Evolutionary conservation across 1,140 invertebrate genomes (phyloP).

Genomic region (Sitodiplosis mosellana): DNA sequence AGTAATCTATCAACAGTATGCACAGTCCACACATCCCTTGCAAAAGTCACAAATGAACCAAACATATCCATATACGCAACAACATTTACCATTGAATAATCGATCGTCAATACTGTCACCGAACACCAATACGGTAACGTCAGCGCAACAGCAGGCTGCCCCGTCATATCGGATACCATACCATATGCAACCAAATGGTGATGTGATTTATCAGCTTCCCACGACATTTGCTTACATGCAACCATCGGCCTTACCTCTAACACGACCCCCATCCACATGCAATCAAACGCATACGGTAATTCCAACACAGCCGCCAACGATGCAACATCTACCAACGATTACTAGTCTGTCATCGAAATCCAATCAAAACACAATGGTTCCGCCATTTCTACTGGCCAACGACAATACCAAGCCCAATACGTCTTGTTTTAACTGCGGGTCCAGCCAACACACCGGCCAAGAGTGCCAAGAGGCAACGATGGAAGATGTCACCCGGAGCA

Average conservation of each 20-base stretch:
- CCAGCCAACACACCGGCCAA: slow-evolving; percentile 50
- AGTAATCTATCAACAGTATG: slow-evolving; percentile 9
- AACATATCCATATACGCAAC: slow-evolving; percentile 20
- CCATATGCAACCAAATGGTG: slow-evolving; percentile 22
- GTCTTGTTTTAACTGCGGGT: slow-evolving; percentile 58
- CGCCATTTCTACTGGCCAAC: slow-evolving; percentile 11
- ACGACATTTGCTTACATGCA: slow-evolving; percentile 7
- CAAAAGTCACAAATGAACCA: slow-evolving; percentile 8
- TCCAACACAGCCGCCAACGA: slow-evolving; percentile 3
- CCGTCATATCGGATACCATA: slow-evolving; percentile 23
- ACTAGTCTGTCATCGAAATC: background rate
- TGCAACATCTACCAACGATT: slow-evolving; percentile 6
- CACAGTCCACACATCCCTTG: slow-evolving; percentile 5
- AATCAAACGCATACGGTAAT: slow-evolving; percentile 4
- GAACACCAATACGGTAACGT: background rate
- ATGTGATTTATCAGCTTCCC: slow-evolving; percentile 27
- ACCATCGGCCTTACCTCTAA: slow-evolving; percentile 20
- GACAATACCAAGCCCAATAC: slow-evolving; percentile 15
- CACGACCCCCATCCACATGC: slow-evolving; percentile 26
- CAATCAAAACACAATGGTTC: background rate
- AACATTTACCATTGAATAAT: slow-evolving; percentile 3
- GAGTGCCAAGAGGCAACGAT: slow-evolving; percentile 75
- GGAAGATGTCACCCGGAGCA: slow-evolving; percentile 61
- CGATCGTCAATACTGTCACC: background rate
- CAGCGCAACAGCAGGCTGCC: background rate